phyloP scores from a whole-genome alignment of 1,140 invertebrate species.

The Oryzaephilus surinamensis region DNA sequence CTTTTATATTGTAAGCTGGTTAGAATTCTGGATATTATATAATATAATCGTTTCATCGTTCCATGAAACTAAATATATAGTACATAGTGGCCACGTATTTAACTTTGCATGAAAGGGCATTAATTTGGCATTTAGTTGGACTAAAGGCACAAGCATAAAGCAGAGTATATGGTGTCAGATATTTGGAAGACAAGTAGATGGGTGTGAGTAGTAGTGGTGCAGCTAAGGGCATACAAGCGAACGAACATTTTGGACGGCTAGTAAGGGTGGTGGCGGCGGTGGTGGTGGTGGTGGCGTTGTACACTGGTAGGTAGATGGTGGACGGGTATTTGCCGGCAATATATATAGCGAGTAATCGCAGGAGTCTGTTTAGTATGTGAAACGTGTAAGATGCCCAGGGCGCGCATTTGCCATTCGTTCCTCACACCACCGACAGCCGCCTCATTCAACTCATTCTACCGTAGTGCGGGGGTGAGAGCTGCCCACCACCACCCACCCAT shows the following conservation, averaged over 20 bases:
- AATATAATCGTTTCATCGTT: too few relatives aligned
- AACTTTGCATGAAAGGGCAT: constrained; percentile 14
- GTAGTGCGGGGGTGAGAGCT: not conserved
- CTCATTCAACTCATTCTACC: not conserved
- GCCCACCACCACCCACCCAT: constrained; percentile 1
- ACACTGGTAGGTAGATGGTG: constrained; percentile 7
- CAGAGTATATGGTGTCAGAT: too few relatives aligned
- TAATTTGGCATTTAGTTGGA: constrained; percentile 14
- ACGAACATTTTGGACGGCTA: not conserved
- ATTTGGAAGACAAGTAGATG: not conserved
- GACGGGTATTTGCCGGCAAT: too few relatives aligned
- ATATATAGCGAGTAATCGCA: constrained; percentile 15
- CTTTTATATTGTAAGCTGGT: too few relatives aligned
- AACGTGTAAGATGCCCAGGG: constrained; percentile 35
- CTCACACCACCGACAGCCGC: constrained; percentile 11
- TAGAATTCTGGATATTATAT: too few relatives aligned
- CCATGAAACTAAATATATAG: too few relatives aligned
- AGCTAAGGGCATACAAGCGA: not conserved
- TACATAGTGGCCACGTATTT: too few relatives aligned
- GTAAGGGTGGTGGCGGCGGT: not conserved
- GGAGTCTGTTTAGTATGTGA: constrained; percentile 36
- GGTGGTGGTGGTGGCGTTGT: not conserved
- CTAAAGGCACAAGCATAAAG: constrained; percentile 9
- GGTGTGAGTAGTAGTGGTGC: constrained; percentile 1
- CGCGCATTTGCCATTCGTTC: constrained; percentile 31